Conservation (phyloP, 2,113 vertebrate genomes). For the Climacteris rufus region DNA sequence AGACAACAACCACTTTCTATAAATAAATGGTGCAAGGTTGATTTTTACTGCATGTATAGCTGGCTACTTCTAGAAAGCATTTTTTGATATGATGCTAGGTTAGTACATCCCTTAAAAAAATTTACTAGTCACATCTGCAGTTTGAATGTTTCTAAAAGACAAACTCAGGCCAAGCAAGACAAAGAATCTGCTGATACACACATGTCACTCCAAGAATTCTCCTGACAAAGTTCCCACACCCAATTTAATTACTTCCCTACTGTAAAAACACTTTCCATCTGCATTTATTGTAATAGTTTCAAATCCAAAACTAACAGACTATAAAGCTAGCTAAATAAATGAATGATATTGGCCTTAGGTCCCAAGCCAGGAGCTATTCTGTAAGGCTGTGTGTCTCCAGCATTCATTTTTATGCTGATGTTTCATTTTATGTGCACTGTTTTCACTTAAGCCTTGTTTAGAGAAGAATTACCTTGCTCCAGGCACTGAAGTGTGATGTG, state of each 20-base stretch:
- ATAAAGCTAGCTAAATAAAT: conserved; percentile 78
- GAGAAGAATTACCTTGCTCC: conserved; percentile 56
- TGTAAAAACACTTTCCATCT: conserved; percentile 78
- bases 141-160: conserved; percentile 56
- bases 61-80: background rate
- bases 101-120: conserved; percentile 8
- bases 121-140: conserved; percentile 55
- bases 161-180: conserved; percentile 68
- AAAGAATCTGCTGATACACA: conserved; percentile 79
- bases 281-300: conserved; percentile 74
- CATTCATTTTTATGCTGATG: conserved; percentile 69
- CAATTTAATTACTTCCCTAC: conserved; percentile 80
- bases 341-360: conserved; percentile 63
- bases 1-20: background rate
- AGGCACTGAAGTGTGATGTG: background rate
- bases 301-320: conserved; percentile 77
- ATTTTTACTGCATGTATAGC: background rate
- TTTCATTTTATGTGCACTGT: conserved; percentile 62
- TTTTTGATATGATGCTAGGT: background rate
- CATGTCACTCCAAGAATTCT: conserved; percentile 78
- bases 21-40: background rate
- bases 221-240: conserved; percentile 74
- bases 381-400: conserved; percentile 51
- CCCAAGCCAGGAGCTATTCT: conserved; percentile 66
- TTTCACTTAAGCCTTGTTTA: conserved; percentile 67